Conservation (phyloP, 2,797 vertebrate species). For the Ispidina picta region DNA sequence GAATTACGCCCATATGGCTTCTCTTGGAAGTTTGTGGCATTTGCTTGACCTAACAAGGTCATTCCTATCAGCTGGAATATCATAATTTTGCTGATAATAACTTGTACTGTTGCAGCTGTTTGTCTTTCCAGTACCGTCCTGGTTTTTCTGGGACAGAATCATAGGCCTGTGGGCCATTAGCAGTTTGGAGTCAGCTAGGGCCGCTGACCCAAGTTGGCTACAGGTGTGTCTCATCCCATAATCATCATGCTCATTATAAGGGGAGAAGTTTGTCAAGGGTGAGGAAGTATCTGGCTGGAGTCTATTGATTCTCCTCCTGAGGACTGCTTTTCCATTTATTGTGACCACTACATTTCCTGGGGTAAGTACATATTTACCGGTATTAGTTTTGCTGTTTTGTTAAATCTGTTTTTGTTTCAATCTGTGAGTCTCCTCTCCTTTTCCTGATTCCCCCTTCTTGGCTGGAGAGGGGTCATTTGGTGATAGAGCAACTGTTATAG, state of each 20-base stretch:
- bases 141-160: background rate
- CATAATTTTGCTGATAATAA: slow-evolving; percentile 9
- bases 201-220: background rate
- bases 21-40: background rate
- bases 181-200: background rate
- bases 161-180: background rate
- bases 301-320: background rate
- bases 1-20: background rate
- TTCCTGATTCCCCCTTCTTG: background rate
- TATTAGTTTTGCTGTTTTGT: background rate
- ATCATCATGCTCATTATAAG: background rate
- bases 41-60: background rate
- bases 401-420: background rate
- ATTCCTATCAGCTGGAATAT: slow-evolving; percentile 5
- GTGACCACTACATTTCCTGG: background rate
- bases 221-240: background rate
- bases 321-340: background rate
- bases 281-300: background rate
- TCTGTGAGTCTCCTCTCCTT: background rate
- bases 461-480: background rate
- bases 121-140: background rate
- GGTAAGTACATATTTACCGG: background rate
- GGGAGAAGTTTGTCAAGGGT: background rate
- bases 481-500: background rate
- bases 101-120: background rate